These are phyloP conservation scores for Chaetorhynchus papuensis DNA, from an alignment of 2,113 vertebrate genomes.

Conservation along the genomic window DNA sequence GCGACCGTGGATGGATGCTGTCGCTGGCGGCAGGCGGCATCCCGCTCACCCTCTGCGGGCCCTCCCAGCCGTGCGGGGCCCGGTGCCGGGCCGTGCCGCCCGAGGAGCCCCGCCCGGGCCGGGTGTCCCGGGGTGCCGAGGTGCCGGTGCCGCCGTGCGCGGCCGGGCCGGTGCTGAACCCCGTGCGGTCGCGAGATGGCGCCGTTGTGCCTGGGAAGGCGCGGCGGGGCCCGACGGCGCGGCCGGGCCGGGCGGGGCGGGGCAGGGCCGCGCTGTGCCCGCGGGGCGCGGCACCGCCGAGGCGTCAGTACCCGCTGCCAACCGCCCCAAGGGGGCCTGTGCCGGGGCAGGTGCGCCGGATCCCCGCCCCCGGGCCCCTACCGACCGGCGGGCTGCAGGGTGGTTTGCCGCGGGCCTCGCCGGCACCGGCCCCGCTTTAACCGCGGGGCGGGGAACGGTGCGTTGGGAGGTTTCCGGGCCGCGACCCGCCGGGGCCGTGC, in stretches of 20 bases:
- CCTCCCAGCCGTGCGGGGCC: too few relatives aligned
- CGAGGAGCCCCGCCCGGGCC: too few relatives aligned
- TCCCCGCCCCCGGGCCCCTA: slow-evolving; percentile 60
- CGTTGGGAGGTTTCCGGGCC: slow-evolving; percentile 34
- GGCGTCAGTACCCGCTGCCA: not conserved
- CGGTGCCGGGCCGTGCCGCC: not conserved
- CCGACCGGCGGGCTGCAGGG: slow-evolving; percentile 70
- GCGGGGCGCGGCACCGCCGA: not conserved
- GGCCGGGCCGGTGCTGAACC: not conserved
- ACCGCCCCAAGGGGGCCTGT: not conserved
- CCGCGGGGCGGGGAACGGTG: not conserved
- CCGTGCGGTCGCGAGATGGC: slow-evolving; percentile 66
- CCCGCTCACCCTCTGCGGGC: not conserved
- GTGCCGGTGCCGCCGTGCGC: not conserved
- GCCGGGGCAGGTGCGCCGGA: too few relatives aligned
- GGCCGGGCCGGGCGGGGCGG: not conserved
- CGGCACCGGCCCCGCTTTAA: slow-evolving; percentile 22
- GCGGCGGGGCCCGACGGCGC: not conserved
- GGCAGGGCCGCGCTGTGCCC: not conserved
- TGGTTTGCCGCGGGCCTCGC: slow-evolving; percentile 63
- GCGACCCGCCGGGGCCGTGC: too few relatives aligned
- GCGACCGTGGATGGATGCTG: not conserved
- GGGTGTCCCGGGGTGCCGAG: not conserved
- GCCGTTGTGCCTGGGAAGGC: slow-evolving; percentile 66
- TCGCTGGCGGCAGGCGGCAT: not conserved